phyloP scores from a whole-genome alignment of 2,113 vertebrate genomes.

The Larimichthys polyactis region DNA sequence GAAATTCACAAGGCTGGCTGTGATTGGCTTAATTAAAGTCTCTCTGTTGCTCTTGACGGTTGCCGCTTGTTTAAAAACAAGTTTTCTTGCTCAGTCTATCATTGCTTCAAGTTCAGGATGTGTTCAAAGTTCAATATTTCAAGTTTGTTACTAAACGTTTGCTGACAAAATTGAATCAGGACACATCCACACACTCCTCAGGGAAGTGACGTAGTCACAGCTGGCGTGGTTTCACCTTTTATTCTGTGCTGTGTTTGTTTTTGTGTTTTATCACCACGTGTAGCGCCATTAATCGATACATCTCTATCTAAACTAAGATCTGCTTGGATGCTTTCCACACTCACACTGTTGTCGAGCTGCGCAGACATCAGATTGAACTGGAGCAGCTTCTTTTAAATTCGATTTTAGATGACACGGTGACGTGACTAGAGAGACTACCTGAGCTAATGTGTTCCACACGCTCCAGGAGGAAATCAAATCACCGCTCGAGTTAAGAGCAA shows the following conservation, averaged over 20 bases:
- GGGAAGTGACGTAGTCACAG: neutral
- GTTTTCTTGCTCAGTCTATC: too few species aligned
- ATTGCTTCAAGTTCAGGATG: too few species aligned
- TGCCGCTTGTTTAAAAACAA: too few species aligned
- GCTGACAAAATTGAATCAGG: neutral
- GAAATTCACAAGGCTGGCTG: too few species aligned
- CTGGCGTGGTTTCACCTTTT: neutral
- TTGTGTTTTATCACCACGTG: neutral
- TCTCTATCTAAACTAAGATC: neutral
- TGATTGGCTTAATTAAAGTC: too few species aligned
- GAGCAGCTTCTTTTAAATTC: conserved; percentile 22
- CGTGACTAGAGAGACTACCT: conserved; percentile 14
- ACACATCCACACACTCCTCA: neutral
- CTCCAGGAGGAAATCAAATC: neutral
- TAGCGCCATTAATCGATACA: neutral
- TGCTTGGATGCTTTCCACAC: neutral
- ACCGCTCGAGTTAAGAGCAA: neutral
- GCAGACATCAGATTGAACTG: conserved; percentile 19
- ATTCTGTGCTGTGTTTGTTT: neutral
- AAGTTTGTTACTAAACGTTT: too few species aligned
- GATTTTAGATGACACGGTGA: conserved; percentile 12
- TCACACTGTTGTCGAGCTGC: too few species aligned
- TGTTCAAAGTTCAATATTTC: too few species aligned
- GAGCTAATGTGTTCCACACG: conserved; percentile 17
- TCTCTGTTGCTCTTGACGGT: too few species aligned